Conservation (phyloP, 2,888 invertebrate species). For the Electrophaes corylata region DNA sequence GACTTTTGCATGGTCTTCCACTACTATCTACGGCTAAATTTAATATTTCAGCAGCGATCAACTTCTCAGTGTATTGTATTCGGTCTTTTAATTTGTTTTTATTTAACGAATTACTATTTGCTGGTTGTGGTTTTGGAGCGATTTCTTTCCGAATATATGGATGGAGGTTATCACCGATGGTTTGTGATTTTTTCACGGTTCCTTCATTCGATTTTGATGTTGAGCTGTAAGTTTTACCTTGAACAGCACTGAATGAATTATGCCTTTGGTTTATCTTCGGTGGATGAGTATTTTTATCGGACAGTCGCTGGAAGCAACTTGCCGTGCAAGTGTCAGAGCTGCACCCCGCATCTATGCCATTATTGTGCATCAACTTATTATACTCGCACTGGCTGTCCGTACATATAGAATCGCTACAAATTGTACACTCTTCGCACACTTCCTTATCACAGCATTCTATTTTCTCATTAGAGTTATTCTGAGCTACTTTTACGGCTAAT, state of each 20-base stretch:
- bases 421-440: slow-evolving; percentile 79
- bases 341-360: slow-evolving; percentile 73
- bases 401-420: slow-evolving; percentile 80
- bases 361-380: slow-evolving; percentile 76
- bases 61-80: slow-evolving; percentile 79
- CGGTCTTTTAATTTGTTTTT: slow-evolving; percentile 73
- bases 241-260: slow-evolving; percentile 78
- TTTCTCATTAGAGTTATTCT: slow-evolving; percentile 74
- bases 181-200: slow-evolving; percentile 77
- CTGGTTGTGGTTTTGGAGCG: slow-evolving; percentile 54
- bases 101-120: slow-evolving; percentile 45
- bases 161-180: slow-evolving; percentile 76
- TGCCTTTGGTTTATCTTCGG: slow-evolving; percentile 73
- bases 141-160: slow-evolving; percentile 82
- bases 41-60: slow-evolving; percentile 78
- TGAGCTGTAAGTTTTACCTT: slow-evolving; percentile 68
- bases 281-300: slow-evolving; percentile 53
- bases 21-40: slow-evolving; percentile 70
- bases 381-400: slow-evolving; percentile 81
- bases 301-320: slow-evolving; percentile 70
- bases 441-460: slow-evolving; percentile 82
- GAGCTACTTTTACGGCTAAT: slow-evolving; percentile 82
- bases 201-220: slow-evolving; percentile 63
- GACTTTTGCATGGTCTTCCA: slow-evolving; percentile 60
- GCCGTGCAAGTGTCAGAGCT: slow-evolving; percentile 76